Evolutionary conservation across 2,888 invertebrate genomes (phyloP), one percentile per base, ranked within the genome.

Genomic region (Chloromyia formosa): DNA sequence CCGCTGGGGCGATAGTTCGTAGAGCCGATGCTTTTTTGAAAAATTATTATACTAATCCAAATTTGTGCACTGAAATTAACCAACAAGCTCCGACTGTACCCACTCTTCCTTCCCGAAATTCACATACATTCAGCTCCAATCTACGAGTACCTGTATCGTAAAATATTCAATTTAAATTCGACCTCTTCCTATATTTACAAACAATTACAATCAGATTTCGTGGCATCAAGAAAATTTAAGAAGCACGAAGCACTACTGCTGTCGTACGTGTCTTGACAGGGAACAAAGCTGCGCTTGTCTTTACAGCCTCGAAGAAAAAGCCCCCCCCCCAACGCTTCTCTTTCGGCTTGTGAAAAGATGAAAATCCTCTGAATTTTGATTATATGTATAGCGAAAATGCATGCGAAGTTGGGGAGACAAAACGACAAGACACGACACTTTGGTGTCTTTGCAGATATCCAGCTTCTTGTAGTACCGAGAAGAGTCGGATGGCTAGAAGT

Each of bases 141-240:
- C 61, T 61, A 61, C n/a, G n/a, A n/a, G n/a, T n/a, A n/a, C 61
- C 61, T 61, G 61, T 61, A 23, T 2, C 61, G 10, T 27, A 61
- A 20, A 61, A 61, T 61, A 61, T 27, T 61, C 35, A 23, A 61
- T 61, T 27, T 27, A 20, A 61, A 61, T 61, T 27, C 61, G n/a
- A 68, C 66, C 49, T 49, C 14, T 68, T 68, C 66, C 23, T 45
- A 45, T 45, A 45, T 68, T 68, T 68, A 49, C 66, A 68, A 68
- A 68, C 66, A 68, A 68, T 68, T 68, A 68, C 66, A 68, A 49
- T 61, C 61, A 61, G 61, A 61, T 61, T 61, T 61, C 61, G 61
- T 27, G 61, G 61, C 27, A 61, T 49, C 49, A n/a, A 12, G 49
- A 49, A 35, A 49, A 49, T 49, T n/a, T n/a, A 49, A 49, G 49